A percentile compares a stretch with the other conserved stretches of the same genome.
phyloP scores from a whole-genome alignment of 2,888 invertebrate genomes.

The Aradus depressus region DNA sequence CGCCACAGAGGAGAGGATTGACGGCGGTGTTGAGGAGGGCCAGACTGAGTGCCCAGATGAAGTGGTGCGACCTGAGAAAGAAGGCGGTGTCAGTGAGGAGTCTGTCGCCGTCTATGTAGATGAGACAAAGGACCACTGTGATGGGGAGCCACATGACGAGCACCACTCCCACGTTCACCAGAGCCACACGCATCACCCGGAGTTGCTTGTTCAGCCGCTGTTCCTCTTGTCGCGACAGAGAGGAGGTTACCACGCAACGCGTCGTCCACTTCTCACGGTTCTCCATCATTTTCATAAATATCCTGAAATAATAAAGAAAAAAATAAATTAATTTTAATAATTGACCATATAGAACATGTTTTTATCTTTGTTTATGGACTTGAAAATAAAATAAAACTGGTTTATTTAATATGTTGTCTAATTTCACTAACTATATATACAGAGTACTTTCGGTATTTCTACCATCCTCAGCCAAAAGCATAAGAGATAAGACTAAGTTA shows the following conservation, averaged over 20 bases:
- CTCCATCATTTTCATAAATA: slow-evolving; percentile 44
- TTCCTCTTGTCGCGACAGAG: slow-evolving; percentile 23
- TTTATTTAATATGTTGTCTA: no score
- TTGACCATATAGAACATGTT: no score
- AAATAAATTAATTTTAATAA: no score
- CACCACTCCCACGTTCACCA: slow-evolving; percentile 44
- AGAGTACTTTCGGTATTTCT: no score
- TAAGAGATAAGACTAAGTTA: no score
- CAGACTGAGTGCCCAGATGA: slow-evolving; percentile 41
- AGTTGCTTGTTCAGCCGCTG: slow-evolving; percentile 42
- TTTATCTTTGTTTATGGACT: no score
- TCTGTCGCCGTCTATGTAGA: slow-evolving; percentile 44
- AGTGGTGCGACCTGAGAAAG: slow-evolving; percentile 44
- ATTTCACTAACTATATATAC: no score
- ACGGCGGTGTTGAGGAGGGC: slow-evolving; percentile 45
- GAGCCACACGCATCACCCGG: slow-evolving; percentile 42
- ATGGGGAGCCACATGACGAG: slow-evolving; percentile 49
- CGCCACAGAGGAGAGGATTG: slow-evolving; percentile 46
- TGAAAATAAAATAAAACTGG: no score
- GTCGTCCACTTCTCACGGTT: slow-evolving; percentile 42
- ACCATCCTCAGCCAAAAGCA: no score
- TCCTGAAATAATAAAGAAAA: no score
- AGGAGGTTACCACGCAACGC: slow-evolving; percentile 21
- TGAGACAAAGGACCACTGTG: slow-evolving; percentile 43
- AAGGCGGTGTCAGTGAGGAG: slow-evolving; percentile 41